Evolutionary conservation across 1,140 invertebrate species (phyloP).

Genomic region (Stenopsyche tienmushanensis): DNA sequence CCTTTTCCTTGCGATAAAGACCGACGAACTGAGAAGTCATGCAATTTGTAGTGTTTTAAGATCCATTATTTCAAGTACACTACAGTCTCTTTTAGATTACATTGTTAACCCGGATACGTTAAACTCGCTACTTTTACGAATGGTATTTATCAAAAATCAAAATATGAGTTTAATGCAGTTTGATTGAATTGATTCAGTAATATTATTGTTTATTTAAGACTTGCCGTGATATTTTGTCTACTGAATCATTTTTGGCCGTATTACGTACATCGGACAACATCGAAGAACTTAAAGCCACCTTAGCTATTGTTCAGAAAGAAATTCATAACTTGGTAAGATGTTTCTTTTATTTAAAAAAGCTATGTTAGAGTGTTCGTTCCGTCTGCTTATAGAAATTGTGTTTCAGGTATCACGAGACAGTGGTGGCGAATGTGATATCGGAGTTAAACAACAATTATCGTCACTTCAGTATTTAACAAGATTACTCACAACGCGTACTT

Average conservation of each 20-base stretch:
- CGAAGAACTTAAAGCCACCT: conserved; percentile 78
- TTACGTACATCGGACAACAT: conserved; percentile 75
- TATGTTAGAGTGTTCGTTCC: too few relatives aligned
- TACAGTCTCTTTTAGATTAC: conserved; percentile 77
- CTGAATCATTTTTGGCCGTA: conserved; percentile 80
- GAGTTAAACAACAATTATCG: conserved; percentile 86
- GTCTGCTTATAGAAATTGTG: too few relatives aligned
- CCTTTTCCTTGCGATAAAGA: conserved; percentile 80
- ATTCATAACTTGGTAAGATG: conserved; percentile 69
- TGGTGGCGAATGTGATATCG: conserved; percentile 78
- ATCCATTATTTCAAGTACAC: conserved; percentile 75
- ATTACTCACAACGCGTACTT: conserved; percentile 55
- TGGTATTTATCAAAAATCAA: conserved; percentile 63
- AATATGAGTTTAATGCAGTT: not conserved
- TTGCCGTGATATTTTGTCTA: conserved; percentile 72
- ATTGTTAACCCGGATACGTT: conserved; percentile 93
- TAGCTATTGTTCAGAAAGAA: conserved; percentile 76
- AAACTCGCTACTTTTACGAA: conserved; percentile 88
- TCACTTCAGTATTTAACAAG: conserved; percentile 81
- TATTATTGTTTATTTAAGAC: conserved; percentile 61
- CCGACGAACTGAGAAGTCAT: conserved; percentile 83
- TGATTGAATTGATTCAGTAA: too few relatives aligned
- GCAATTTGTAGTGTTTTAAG: conserved; percentile 74
- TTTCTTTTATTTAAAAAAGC: conserved; percentile 24
- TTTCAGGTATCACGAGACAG: conserved; percentile 76